Percentiles rank a stretch among this genome's conserved stretches.
phyloP scores from a whole-genome alignment of 2,888 invertebrate genomes.

The Phyllotreta striolata region DNA sequence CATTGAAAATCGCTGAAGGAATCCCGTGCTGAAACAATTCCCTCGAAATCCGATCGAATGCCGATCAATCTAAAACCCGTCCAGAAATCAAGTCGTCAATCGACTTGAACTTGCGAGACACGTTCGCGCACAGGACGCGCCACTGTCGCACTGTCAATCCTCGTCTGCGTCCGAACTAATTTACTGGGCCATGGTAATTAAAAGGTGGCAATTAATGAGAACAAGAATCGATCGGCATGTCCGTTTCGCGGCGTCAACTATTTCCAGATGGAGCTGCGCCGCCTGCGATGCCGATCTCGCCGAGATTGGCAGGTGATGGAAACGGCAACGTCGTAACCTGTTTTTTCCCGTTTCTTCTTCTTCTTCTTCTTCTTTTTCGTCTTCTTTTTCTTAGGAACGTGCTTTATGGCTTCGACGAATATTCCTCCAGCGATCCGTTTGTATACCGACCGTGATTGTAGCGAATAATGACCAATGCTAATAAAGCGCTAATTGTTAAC shows the following conservation, averaged over 20 bases:
- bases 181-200: constrained; percentile 59
- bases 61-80: no score
- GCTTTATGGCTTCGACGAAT: no score
- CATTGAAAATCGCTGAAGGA: background rate
- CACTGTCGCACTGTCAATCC: constrained; percentile 40
- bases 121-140: constrained; percentile 47
- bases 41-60: no score
- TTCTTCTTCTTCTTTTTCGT: no score
- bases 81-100: constrained; percentile 16
- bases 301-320: constrained; percentile 11
- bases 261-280: constrained; percentile 41
- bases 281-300: constrained; percentile 8
- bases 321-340: constrained; percentile 4
- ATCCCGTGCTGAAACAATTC: background rate
- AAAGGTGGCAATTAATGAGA: constrained; percentile 63
- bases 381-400: no score
- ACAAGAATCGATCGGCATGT: constrained; percentile 62
- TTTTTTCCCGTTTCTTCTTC: background rate
- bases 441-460: no score
- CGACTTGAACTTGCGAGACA: constrained; percentile 44
- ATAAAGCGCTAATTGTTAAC: no score
- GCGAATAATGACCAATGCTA: no score
- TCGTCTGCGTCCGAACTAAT: constrained; percentile 48
- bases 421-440: no score
- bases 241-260: constrained; percentile 57